Evolutionary conservation across 2,113 vertebrate genomes (phyloP), one percentile per base, ranked within the genome.

Genomic region (Prietella phreatophila): DNA sequence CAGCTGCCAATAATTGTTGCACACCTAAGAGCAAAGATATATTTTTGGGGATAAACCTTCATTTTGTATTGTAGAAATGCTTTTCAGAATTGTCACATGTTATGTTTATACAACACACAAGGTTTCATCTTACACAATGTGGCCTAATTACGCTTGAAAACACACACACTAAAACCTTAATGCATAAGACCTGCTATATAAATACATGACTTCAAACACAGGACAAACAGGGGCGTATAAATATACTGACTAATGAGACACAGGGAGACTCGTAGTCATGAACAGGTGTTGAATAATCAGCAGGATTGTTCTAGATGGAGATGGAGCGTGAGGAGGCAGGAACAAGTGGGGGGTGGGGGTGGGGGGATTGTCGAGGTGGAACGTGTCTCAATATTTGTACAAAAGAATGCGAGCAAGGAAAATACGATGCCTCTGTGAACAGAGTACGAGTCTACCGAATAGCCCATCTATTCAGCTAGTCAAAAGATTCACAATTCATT

Each of bases 271-370:
- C 1, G 19, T 58, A 81, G 79, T 30, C 55, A 58, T 81, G 79
- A 81, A 36, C 79, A 58, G 78, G 79, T 81, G 79, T 58, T 81
- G 79, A 81, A 56, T 81, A 81, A 58, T 81, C 30, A 58, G 53
- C 3, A 10, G 55, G 55, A 17, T 36, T 81, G 79, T 81, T 58
- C 14, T 33, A 22, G 55, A 81, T 81, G 79, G 79, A 58, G 53
- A 20, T 36, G 79, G 50, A 80, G 27, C 50, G 55, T 14, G 27
- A 79, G 27, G 42, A 42, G 20, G 71, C 22, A 73, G 36, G 69
- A 39, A 47, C 13, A 42, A 36, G 71, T 0, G 8, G 39, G 5
- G 10, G 17, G 36, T 1, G 7, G 7, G 7, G 4, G 25, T n/a
- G 13, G 14, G 15, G n/a, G 27, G 76, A 2, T 6, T 22, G 27